Conservation (phyloP, 2,888 invertebrate species). For the Sialis fuliginosa region DNA sequence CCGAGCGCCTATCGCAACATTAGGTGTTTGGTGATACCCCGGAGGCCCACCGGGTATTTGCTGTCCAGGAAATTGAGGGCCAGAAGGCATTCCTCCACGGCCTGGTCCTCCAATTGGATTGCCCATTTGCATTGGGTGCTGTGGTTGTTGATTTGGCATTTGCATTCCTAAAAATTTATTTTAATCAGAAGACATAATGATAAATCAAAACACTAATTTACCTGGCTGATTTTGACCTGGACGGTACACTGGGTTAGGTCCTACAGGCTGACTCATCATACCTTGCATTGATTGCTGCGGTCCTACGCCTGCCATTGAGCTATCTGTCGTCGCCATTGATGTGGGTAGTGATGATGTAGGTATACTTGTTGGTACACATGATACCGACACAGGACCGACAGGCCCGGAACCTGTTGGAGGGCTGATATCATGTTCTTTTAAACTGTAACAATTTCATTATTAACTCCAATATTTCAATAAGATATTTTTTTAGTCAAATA, state of each 20-base stretch:
- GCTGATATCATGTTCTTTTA: constrained; percentile 52
- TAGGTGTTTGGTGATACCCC: constrained; percentile 23
- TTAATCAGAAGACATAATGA: neutral
- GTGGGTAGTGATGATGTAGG: constrained; percentile 29
- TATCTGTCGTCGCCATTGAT: constrained; percentile 34
- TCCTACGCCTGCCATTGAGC: constrained; percentile 24
- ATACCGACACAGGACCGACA: constrained; percentile 19
- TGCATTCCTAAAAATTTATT: neutral
- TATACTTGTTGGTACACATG: constrained; percentile 19
- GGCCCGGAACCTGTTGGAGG: constrained; percentile 29
- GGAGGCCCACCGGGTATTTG: constrained; percentile 26
- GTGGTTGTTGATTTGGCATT: constrained; percentile 6
- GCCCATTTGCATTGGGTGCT: constrained; percentile 15
- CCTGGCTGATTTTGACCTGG: constrained; percentile 18
- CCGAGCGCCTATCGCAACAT: constrained; percentile 19
- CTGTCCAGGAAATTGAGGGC: constrained; percentile 15
- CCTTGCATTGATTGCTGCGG: constrained; percentile 22
- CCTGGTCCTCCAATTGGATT: constrained; percentile 9
- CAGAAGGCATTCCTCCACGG: constrained; percentile 5
- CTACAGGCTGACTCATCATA: constrained; percentile 18
- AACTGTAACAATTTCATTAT: constrained; percentile 20
- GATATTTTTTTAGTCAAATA: neutral
- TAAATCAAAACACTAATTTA: constrained; percentile 1
- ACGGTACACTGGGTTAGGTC: constrained; percentile 25
- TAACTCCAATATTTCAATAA: constrained; percentile 8